Conservation (phyloP, 2,888 invertebrate species). For the Trimorus sp. region DNA sequence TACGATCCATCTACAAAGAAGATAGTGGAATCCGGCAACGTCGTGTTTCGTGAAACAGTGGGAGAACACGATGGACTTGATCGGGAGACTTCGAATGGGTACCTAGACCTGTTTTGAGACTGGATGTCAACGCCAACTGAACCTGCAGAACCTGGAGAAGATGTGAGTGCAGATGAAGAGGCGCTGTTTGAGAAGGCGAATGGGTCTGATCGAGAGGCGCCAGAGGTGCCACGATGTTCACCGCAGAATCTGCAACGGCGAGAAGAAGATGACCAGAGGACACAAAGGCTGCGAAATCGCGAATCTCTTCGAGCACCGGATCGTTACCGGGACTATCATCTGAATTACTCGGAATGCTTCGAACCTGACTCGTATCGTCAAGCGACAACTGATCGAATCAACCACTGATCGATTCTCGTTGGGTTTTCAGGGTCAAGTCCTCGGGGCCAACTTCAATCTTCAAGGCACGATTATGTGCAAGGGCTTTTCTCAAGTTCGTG, state of each 20-base stretch:
- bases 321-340: not conserved
- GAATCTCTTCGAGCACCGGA: not conserved
- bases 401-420: too few species aligned
- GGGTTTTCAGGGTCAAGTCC: too few species aligned
- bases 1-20: conserved; percentile 48
- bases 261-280: too few species aligned
- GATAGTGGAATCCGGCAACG: conserved; percentile 49
- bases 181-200: too few species aligned
- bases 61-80: not conserved
- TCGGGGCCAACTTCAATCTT: conserved; percentile 33
- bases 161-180: too few species aligned
- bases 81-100: not conserved
- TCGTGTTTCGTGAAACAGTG: conserved; percentile 41
- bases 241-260: not conserved
- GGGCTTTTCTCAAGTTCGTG: not conserved
- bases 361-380: not conserved
- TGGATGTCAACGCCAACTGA: too few species aligned
- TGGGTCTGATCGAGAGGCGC: too few species aligned
- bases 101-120: too few species aligned
- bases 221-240: not conserved
- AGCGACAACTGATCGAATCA: conserved; percentile 3
- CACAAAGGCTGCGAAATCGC: not conserved
- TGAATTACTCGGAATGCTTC: conserved; percentile 1
- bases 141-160: too few species aligned
- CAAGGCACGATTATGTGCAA: not conserved